Percentiles rank a stretch among this genome's conserved stretches.
phyloP scores from a whole-genome alignment of 2,113 vertebrate species.

The Hippocampus guttulatus region DNA sequence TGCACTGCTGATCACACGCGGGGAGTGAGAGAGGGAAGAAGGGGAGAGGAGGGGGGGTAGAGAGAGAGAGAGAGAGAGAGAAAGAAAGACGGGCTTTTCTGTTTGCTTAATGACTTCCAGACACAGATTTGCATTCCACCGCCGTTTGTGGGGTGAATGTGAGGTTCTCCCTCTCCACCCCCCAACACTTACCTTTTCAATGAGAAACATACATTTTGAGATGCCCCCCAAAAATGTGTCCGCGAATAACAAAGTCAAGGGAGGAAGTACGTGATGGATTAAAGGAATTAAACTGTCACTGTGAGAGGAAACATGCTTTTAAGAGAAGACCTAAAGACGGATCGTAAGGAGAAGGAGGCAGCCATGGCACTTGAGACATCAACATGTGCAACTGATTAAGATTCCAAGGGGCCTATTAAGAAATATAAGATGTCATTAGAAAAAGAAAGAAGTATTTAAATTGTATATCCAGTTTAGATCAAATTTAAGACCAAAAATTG shows the following conservation, averaged over 20 bases:
- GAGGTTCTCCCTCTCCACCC: background rate
- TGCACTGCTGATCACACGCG: conserved; percentile 31
- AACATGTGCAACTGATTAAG: conserved; percentile 55
- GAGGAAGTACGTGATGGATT: conserved; percentile 56
- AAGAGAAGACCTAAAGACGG: conserved; percentile 16
- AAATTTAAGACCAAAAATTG: background rate
- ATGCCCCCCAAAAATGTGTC: conserved; percentile 17
- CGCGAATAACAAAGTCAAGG: conserved; percentile 15
- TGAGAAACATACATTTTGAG: conserved; percentile 46
- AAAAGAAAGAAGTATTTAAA: conserved; percentile 8
- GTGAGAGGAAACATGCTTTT: conserved; percentile 36
- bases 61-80: conserved; percentile 31
- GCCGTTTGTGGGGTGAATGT: conserved; percentile 8
- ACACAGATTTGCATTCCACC: conserved; percentile 58
- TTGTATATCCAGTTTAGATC: background rate
- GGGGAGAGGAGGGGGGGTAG: background rate
- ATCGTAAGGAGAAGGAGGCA: conserved; percentile 22
- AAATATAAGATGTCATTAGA: conserved; percentile 20
- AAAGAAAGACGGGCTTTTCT: conserved; percentile 44
- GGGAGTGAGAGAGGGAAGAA: conserved; percentile 29
- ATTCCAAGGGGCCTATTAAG: conserved; percentile 35
- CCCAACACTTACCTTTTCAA: conserved; percentile 43
- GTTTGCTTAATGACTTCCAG: conserved; percentile 66
- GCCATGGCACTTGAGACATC: conserved; percentile 6
- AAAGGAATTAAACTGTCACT: conserved; percentile 57